Base-by-base conservation (phyloP, 2,113 vertebrate species). In the Madoqua kirkii region DNA sequence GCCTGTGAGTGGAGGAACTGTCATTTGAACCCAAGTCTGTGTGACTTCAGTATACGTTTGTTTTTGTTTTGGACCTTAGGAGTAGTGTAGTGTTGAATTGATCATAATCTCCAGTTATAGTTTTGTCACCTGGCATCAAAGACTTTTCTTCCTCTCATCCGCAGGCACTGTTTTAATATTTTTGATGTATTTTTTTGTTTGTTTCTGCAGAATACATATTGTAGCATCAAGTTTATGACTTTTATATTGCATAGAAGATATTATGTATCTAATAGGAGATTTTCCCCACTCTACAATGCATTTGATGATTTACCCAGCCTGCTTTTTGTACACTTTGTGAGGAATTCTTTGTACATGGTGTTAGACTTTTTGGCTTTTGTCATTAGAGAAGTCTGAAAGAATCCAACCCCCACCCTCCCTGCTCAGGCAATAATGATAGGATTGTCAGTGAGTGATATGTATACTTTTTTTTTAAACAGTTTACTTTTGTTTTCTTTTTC, bases 401-500 rank as follows among this genome's bases (percentile, higher is more conserved):
- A 36, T 82, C 19, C 19, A 83, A 0, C 14, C 29, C 40, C n/a
- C 17, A 7, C 3, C 52, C 12, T 43, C 11, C 60, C 71, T 71
- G 31, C 29, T 81, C 15, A 90, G 25, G 31, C 29, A 55, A 19
- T 92, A 40, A 50, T 52, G 60, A n/a, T 62, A 29, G 36, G 17
- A 50, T 96, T 71, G 85, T 55, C 79, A 3, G 25, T 48, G 43
- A 96, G 45, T 85, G 55, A 33, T 52, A 4, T 40, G 29, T 87
- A 82, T 92, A 59, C 29, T 31, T 93, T 87, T 43, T 76, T 78
- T 78, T 8, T 29, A 36, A 43, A n/a, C 13, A 27, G 82, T 31
- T 87, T 95, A 79, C 15, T 90, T 90, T 96, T 90, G 29, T 83
- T 96, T 94, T n/a, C 71, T 76, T 93, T 62, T 95, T 89, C 9